Conservation (phyloP, 2,113 vertebrate genomes). For the Sakesphorus luctuosus region DNA sequence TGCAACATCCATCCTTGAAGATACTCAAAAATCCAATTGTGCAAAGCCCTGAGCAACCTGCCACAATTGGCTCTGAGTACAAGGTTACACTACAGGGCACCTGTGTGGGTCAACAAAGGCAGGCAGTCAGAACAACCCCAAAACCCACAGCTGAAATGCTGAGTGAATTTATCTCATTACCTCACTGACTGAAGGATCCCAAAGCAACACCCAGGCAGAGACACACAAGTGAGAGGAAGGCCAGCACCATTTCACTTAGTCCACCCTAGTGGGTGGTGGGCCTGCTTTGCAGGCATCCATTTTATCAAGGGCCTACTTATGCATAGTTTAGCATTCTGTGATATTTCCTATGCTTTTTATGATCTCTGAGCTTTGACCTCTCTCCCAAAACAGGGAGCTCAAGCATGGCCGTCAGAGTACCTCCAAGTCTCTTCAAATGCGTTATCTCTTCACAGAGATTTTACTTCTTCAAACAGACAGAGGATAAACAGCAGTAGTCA, state of each 20-base stretch:
- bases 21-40: rapidly evolving
- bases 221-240: too few relatives aligned
- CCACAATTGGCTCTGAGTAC: rapidly evolving
- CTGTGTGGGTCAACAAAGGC: rapidly evolving
- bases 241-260: not conserved
- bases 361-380: not conserved
- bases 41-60: not conserved
- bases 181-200: not conserved
- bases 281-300: not conserved
- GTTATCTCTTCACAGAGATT: not conserved
- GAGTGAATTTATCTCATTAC: not conserved
- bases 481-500: not conserved
- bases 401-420: rapidly evolving
- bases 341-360: too few relatives aligned
- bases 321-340: not conserved
- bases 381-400: not conserved
- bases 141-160: not conserved
- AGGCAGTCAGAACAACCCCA: not conserved
- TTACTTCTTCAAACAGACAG: too few relatives aligned
- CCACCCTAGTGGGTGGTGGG: rapidly evolving
- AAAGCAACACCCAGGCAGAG: not conserved
- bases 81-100: rapidly evolving
- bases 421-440: not conserved
- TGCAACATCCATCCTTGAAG: not conserved
- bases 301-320: rapidly evolving